phyloP scores from a whole-genome alignment of 2,797 vertebrate genomes.

The Eulemur coronatus region DNA sequence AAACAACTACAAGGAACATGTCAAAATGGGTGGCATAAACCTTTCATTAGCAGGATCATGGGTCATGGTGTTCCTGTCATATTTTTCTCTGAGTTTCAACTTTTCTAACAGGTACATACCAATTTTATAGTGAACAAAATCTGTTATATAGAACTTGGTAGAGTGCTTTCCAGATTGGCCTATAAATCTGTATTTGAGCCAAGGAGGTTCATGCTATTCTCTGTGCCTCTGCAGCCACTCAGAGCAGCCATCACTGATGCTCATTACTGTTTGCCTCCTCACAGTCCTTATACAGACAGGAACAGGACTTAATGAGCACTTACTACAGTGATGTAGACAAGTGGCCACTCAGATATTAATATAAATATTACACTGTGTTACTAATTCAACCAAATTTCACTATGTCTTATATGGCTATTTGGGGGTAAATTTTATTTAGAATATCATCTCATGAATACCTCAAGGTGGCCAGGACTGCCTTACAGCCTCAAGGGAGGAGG shows the following conservation, averaged over 20 bases:
- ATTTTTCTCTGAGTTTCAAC: not conserved
- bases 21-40: not conserved
- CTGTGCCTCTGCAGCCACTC: not conserved
- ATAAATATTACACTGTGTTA: not conserved
- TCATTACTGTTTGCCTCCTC: not conserved
- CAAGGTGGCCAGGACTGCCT: not conserved
- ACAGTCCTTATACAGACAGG: not conserved
- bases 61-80: not conserved
- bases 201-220: not conserved
- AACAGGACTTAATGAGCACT: not conserved
- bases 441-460: not conserved
- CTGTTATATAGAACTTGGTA: not conserved
- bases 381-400: not conserved
- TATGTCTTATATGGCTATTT: not conserved
- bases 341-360: not conserved
- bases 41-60: not conserved
- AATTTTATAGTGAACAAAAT: conserved; percentile 33
- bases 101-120: not conserved
- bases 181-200: not conserved
- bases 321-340: not conserved
- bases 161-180: not conserved
- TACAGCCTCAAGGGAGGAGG: not conserved
- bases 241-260: not conserved
- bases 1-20: conserved; percentile 2
- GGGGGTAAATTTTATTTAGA: not conserved